Percentiles rank a stretch among this genome's conserved stretches.
Evolutionary conservation across 2,113 vertebrate genomes (phyloP).

Genomic region (Psammodynastes pulverulentus): DNA sequence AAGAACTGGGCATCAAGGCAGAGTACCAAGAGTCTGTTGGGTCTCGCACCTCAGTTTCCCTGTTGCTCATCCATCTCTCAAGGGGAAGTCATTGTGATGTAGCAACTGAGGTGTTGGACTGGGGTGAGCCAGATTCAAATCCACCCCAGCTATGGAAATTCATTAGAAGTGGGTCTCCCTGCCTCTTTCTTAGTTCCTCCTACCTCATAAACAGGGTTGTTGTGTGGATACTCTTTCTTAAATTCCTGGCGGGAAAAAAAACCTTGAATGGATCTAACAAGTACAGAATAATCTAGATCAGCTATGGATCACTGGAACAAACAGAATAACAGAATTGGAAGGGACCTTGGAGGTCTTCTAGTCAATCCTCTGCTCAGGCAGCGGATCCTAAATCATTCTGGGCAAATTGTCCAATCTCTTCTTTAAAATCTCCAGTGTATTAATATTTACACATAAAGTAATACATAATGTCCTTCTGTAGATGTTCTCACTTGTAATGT

Average conservation of each 20-base stretch:
- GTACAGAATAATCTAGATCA: background rate
- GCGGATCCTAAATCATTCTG: background rate
- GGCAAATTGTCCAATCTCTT: background rate
- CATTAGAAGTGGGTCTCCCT: too few species aligned
- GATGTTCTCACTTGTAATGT: background rate
- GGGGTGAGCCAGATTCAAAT: background rate
- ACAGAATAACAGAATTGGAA: background rate
- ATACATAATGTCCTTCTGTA: background rate
- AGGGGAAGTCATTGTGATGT: background rate
- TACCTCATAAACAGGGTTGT: background rate
- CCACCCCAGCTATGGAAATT: background rate
- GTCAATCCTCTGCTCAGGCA: too few species aligned
- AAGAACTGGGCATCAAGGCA: background rate
- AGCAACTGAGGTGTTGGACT: background rate
- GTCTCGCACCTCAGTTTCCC: background rate
- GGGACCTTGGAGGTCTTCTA: background rate
- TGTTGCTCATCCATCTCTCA: background rate
- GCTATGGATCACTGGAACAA: background rate
- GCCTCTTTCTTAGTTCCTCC: background rate
- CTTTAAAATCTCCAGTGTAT: background rate
- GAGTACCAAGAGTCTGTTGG: background rate
- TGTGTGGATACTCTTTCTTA: background rate
- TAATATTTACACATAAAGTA: background rate
- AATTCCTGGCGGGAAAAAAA: background rate
- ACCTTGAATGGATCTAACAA: background rate